Evolutionary conservation across 92 coral and sea anemone genomes (phyloP), one percentile per base, ranked within the genome.

Genomic region (Epizoanthus scotinus): DNA sequence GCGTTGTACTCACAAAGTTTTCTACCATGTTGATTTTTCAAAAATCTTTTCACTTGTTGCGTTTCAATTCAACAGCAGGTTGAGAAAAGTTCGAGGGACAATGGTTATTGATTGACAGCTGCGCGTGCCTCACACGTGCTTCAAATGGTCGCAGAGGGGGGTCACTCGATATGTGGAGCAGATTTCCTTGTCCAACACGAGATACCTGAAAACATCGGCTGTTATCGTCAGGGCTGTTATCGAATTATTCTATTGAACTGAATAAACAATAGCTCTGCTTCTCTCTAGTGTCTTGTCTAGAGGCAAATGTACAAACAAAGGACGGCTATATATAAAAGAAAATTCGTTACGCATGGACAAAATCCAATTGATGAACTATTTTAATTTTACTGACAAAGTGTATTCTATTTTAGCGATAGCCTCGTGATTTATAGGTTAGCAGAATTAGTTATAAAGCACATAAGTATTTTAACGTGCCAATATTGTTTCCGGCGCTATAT

Each of bases 101-200:
- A 64, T 27, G 70, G 15, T 5, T 14, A 27, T 64, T 64, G 70
- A 27, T 64, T 64, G 70, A 64, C 70, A 64, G 70, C 44, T 64
- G 70, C 47, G 20, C 70, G 70, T 64, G 70, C 44, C 70, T 22
- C 8, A 18, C 70, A 64, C 27, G 70, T 64, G 70, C 47, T 64
- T 25, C 67, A 64, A 34, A n/a, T 64, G 70, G 29, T 17, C 42
- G 29, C 42, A 29, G 38, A 2, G 20, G 67, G 6, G 24, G 67
- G 26, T 10, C 18, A 10, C 14, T 25, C 31, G 65, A 21, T 60
- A 27, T 27, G 8, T 27, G 27, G 15, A 21, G 8, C 29, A 24
- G 24, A 27, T 21, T 60, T 60, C 2, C 6, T 15, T 6, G 27
- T 25, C 26, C 36, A 62, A 62, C 27, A 62, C 19, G 27, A 25